phyloP scores from a whole-genome alignment of 1,140 invertebrate genomes.

The Asbolus verrucosus region DNA sequence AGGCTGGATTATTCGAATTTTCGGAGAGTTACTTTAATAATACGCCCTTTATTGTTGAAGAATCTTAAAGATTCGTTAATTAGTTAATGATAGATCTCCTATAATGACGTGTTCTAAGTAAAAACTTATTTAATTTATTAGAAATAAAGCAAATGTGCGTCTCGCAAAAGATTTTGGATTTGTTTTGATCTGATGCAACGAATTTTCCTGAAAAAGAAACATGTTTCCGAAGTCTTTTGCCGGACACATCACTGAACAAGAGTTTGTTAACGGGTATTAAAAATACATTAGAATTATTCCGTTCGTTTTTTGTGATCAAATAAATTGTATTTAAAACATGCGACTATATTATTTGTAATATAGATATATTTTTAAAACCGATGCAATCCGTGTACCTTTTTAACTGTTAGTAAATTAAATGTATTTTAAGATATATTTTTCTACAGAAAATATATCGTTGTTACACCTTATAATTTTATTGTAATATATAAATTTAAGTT shows the following conservation, averaged over 20 bases:
- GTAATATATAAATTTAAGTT: conserved; percentile 57
- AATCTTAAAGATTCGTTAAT: conserved; percentile 49
- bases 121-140: conserved; percentile 45
- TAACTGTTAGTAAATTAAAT: conserved; percentile 51
- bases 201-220: conserved; percentile 6
- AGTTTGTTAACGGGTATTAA: conserved; percentile 63
- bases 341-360: conserved; percentile 47
- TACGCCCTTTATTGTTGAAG: conserved; percentile 39
- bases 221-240: background rate
- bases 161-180: conserved; percentile 24
- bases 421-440: conserved; percentile 57
- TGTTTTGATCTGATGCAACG: conserved; percentile 44
- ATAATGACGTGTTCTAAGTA: conserved; percentile 49
- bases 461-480: conserved; percentile 59
- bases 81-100: conserved; percentile 51
- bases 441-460: conserved; percentile 60
- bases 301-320: conserved; percentile 62
- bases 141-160: conserved; percentile 28
- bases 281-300: conserved; percentile 62
- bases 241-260: conserved; percentile 6
- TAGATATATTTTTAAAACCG: conserved; percentile 52
- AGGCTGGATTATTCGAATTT: conserved; percentile 33
- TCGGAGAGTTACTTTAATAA: conserved; percentile 42
- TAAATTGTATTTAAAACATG: conserved; percentile 57
- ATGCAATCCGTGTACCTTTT: conserved; percentile 58